Evolutionary conservation across 2,888 invertebrate genomes (phyloP).

Genomic region (Melipona beecheii): DNA sequence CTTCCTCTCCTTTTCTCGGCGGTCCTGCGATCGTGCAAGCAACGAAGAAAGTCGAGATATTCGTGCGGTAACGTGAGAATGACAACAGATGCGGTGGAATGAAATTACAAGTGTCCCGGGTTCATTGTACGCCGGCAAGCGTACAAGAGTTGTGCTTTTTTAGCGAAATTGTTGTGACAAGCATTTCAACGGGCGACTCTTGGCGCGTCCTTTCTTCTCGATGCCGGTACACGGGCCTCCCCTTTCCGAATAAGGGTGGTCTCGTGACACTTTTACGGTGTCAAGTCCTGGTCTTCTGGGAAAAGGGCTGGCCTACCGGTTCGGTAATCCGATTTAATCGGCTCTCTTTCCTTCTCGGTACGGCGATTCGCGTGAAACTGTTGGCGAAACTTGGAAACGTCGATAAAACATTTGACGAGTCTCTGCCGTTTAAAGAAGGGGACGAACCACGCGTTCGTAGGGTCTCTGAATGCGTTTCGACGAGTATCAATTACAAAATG

Average conservation of each 20-base stretch:
- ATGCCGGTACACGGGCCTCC: conserved; percentile 41
- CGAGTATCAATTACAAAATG: not conserved
- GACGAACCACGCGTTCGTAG: not conserved
- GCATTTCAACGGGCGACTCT: conserved; percentile 72
- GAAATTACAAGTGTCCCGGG: conserved; percentile 79
- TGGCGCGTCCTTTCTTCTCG: conserved; percentile 28
- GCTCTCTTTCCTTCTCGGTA: conserved; percentile 70
- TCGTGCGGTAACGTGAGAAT: conserved; percentile 80
- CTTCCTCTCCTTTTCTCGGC: conserved; percentile 2
- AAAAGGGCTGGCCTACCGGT: conserved; percentile 66
- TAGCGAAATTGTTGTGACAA: conserved; percentile 80
- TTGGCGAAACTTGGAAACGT: conserved; percentile 52
- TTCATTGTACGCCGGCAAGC: conserved; percentile 56
- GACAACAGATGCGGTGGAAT: conserved; percentile 81
- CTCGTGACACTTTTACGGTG: conserved; percentile 73
- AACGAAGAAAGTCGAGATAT: conserved; percentile 67
- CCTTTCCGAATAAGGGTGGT: conserved; percentile 56
- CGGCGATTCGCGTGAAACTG: conserved; percentile 56
- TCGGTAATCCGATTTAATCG: conserved; percentile 74
- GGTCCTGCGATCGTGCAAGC: conserved; percentile 27
- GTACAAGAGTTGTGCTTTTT: conserved; percentile 71
- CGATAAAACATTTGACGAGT: conserved; percentile 39
- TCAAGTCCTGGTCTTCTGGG: conserved; percentile 75
- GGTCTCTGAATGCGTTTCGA: conserved; percentile 13
- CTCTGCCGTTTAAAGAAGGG: not conserved